Percentiles rank a stretch among this genome's conserved stretches.
Conservation (phyloP, 2,888 invertebrate genomes). For the Megastigmus dorsalis region DNA sequence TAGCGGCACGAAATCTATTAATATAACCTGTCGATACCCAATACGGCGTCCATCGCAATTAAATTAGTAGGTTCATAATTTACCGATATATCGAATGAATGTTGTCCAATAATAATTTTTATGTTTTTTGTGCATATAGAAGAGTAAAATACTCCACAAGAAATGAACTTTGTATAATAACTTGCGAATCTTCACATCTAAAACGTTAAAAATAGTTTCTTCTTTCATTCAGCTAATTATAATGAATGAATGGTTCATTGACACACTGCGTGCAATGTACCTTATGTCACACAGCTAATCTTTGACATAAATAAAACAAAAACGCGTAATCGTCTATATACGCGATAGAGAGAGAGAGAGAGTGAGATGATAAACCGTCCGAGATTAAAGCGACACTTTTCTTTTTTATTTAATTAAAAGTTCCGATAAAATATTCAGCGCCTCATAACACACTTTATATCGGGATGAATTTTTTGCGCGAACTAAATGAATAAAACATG, state of each 20-base stretch:
- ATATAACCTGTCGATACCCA: conserved; percentile 20
- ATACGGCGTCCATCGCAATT: conserved; percentile 11
- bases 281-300: conserved; percentile 27
- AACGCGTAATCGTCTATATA: not conserved
- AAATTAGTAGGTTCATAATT: conserved; percentile 6
- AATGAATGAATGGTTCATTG: conserved; percentile 27
- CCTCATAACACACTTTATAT: not conserved
- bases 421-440: not conserved
- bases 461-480: not conserved
- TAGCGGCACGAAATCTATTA: conserved; percentile 18
- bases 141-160: not conserved
- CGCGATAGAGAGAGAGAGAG: no score
- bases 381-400: not conserved
- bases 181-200: no score
- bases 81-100: not conserved
- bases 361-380: not conserved
- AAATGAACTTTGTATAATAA: not conserved
- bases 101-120: not conserved
- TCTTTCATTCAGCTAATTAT: conserved; percentile 11
- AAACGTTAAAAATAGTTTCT: not conserved
- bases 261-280: not conserved
- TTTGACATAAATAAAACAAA: conserved; percentile 23
- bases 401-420: no score
- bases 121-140: no score
- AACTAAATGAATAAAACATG: not conserved